A percentile compares a stretch with the other conserved stretches of the same genome.
Evolutionary conservation across 2,888 invertebrate genomes (phyloP).

Genomic region (Meiosimyza decipiens): DNA sequence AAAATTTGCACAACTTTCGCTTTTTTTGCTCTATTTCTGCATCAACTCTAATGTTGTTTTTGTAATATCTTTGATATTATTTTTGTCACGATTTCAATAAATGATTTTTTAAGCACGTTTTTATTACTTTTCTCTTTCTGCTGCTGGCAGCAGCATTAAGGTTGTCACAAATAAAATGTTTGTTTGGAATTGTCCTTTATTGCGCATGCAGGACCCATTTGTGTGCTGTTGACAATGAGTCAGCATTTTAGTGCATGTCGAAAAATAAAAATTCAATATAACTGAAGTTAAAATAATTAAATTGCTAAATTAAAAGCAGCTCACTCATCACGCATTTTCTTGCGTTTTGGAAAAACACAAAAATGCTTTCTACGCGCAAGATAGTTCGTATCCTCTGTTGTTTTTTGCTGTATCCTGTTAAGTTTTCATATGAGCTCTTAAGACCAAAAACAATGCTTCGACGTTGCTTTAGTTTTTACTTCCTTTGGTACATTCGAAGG

Average conservation of each 20-base stretch:
- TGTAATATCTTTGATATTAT: slow-evolving; percentile 29
- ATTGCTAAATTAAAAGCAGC: neutral
- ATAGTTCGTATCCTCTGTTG: too few relatives aligned
- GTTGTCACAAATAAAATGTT: slow-evolving; percentile 27
- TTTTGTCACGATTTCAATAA: slow-evolving; percentile 44
- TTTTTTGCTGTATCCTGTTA: neutral
- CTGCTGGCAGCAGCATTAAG: slow-evolving; percentile 14
- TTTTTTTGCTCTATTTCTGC: slow-evolving; percentile 3
- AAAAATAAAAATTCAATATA: neutral
- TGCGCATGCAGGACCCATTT: neutral
- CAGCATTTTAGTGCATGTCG: neutral
- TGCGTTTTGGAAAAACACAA: slow-evolving; percentile 6
- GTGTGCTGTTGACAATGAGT: neutral
- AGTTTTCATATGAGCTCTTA: neutral
- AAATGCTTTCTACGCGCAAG: slow-evolving; percentile 1
- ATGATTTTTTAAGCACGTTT: slow-evolving; percentile 41
- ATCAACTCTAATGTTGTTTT: neutral
- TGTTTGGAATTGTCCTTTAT: slow-evolving; percentile 15
- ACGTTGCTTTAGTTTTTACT: neutral
- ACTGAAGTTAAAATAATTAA: neutral
- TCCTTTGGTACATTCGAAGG: neutral
- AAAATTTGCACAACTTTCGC: slow-evolving; percentile 12
- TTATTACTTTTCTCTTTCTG: slow-evolving; percentile 37
- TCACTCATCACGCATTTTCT: neutral
- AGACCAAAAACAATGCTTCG: neutral